These are phyloP conservation scores for Tridacna gigas DNA, from an alignment of 2,888 invertebrate genomes.

Conservation along the genomic window DNA sequence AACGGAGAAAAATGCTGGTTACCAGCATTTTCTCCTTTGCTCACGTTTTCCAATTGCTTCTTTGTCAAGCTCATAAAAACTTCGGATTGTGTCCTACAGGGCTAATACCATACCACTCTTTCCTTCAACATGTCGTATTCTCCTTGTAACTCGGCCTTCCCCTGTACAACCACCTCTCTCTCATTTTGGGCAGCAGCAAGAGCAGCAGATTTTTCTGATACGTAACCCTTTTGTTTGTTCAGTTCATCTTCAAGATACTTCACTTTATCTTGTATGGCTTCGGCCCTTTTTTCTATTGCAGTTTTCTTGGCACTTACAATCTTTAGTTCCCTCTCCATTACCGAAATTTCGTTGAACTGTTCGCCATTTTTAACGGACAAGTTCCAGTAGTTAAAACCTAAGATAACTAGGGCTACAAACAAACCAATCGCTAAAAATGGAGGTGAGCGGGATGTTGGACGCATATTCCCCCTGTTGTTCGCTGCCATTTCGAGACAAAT, in stretches of 20 bases:
- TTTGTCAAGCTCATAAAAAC: too few species aligned
- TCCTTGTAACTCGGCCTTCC: conserved; percentile 1
- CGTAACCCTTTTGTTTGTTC: conserved; percentile 44
- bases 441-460: conserved; percentile 73
- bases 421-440: conserved; percentile 78
- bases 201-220: conserved; percentile 42
- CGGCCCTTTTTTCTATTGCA: conserved; percentile 67
- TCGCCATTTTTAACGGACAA: conserved; percentile 71
- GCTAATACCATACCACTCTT: conserved; percentile 7
- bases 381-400: conserved; percentile 78
- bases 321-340: conserved; percentile 64
- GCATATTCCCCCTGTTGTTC: conserved; percentile 72
- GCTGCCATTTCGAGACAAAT: conserved; percentile 65
- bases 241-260: conserved; percentile 59
- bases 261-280: conserved; percentile 57
- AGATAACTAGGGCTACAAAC: conserved; percentile 71
- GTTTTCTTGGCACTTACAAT: conserved; percentile 67
- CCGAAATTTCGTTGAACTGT: conserved; percentile 58
- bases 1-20: too few species aligned
- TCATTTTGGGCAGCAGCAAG: conserved; percentile 31
- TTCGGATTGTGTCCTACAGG: too few species aligned
- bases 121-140: conserved; percentile 14
- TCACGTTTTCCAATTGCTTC: too few species aligned
- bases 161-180: neutral
- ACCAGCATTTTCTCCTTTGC: too few species aligned